Base-by-base conservation (phyloP, 1,140 invertebrate species). In the Lordiphosa collinella region DNA sequence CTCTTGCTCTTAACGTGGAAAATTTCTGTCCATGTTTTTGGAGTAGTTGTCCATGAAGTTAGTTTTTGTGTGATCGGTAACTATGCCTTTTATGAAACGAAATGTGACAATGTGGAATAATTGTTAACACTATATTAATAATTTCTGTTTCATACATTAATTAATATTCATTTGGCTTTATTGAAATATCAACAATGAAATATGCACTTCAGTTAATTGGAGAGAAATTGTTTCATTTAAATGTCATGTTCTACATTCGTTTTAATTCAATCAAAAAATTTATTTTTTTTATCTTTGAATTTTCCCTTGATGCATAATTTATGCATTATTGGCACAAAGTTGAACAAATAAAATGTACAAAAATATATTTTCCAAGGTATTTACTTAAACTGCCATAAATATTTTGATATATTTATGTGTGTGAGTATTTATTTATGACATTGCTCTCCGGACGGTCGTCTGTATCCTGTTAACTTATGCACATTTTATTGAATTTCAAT, bases 391-490 rank as follows among this genome's bases (percentile, higher is more conserved):
- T 37, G 37, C 9, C 71, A 71, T 59, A 64, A 51, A 43, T 38
- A 56, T 53, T 80, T 50, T 57, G 31, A 60, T 60, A 48, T 57
- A 69, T 79, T 58, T 68, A 64, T 78, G 47, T 43, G 41, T 57
- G 50, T 50, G 63, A 80, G 64, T 68, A 79, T 79, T 79, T 80
- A 78, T 79, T 63, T 51, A 51, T 49, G 22, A 37, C 40, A 56
- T 37, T 31, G 11, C 2, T 12, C 34, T 22, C 35, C 11, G 12
- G 35, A 11, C 10, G 38, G 10, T 59, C 32, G 31, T 29, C 34
- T 32, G 13, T 18, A 36, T 29, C 32, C 18, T 36, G 25, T 5
- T 29, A 29, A 29, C 6, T 29, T 29, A 29, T 29, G 25, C 25
- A 29, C 25, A 29, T 29, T 29, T 29, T 29, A 29, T 29, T 29